Evolutionary conservation across 2,888 invertebrate species (phyloP).

Genomic region (Lasius fuliginosus): DNA sequence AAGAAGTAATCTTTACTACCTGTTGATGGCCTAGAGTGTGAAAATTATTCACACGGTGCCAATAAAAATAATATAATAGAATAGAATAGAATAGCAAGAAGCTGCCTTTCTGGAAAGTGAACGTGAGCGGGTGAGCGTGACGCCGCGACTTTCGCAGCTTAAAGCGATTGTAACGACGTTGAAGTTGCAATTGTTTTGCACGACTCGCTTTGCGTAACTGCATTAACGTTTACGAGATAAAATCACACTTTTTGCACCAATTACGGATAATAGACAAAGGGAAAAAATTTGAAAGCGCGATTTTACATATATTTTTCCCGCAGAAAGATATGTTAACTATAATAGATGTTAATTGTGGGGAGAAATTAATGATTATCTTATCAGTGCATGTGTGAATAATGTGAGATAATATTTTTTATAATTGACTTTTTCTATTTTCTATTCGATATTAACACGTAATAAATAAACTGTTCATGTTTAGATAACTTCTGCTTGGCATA

Average conservation of each 20-base stretch:
- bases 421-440: background rate
- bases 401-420: background rate
- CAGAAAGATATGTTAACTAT: background rate
- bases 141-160: background rate
- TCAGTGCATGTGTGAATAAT: background rate
- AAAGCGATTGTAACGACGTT: background rate
- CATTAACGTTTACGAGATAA: conserved; percentile 10
- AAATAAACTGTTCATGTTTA: conserved; percentile 13
- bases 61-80: no score
- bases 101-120: conserved; percentile 20
- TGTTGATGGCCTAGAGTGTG: no score
- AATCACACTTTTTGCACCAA: background rate
- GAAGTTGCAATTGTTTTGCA: background rate
- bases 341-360: background rate
- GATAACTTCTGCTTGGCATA: background rate
- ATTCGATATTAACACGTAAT: background rate
- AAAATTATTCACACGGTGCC: no score
- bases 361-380: background rate
- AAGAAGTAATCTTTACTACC: no score
- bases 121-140: background rate
- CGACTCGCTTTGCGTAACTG: conserved; percentile 2
- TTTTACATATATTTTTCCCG: background rate
- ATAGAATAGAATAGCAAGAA: no score
- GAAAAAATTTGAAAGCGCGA: background rate
- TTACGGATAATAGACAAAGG: background rate